These are phyloP conservation scores for Xiphophorus birchmanni DNA, from an alignment of 2,797 vertebrate genomes.

Conservation along the genomic window DNA sequence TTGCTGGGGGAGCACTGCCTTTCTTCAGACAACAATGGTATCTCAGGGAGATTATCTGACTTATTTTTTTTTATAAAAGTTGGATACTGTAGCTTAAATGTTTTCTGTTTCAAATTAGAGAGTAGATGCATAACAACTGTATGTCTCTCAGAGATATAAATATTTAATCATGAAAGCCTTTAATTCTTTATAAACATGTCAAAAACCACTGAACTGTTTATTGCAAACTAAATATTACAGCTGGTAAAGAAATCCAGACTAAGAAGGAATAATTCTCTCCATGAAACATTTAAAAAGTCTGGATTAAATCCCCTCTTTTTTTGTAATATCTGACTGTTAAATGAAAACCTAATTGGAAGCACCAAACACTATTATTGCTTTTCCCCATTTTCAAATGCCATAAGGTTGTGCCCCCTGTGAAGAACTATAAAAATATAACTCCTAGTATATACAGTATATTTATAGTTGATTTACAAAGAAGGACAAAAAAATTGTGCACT, in stretches of 20 bases:
- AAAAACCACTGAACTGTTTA: constrained; percentile 2
- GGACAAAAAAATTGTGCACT: background rate
- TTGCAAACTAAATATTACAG: constrained; percentile 33
- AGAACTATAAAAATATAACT: background rate
- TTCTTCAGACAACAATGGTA: no score
- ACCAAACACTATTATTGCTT: background rate
- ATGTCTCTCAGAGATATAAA: background rate
- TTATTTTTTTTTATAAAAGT: no score
- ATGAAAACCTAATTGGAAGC: background rate
- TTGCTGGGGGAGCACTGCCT: no score
- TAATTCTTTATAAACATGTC: constrained; percentile 29
- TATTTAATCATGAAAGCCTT: constrained; percentile 18
- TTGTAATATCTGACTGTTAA: background rate
- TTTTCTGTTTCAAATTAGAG: background rate
- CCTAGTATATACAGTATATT: background rate
- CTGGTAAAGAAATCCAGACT: constrained; percentile 5
- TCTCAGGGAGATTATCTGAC: no score
- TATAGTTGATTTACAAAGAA: background rate
- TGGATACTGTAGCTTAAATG: background rate
- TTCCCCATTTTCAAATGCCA: background rate
- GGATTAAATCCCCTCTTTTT: background rate
- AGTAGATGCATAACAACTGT: background rate
- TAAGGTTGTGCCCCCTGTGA: background rate
- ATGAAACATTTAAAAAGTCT: constrained; percentile 44
- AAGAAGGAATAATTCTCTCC: constrained; percentile 15